Evolutionary conservation across 2,797 vertebrate genomes (phyloP).

Genomic region (Strix occidentalis): DNA sequence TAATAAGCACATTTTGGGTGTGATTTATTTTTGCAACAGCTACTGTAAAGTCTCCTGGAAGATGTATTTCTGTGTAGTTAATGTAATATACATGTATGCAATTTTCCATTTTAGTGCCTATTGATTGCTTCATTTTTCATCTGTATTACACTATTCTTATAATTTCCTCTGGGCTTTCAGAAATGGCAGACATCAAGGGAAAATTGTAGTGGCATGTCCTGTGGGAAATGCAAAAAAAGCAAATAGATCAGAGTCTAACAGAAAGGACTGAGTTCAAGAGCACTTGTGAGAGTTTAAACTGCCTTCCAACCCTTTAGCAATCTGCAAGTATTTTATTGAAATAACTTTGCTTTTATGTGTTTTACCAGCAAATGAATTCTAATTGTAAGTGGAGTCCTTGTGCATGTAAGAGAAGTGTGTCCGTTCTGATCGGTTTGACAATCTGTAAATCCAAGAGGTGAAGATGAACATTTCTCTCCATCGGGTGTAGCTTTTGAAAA

Average conservation of each 20-base stretch:
- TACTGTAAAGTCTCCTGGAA: constrained; percentile 40
- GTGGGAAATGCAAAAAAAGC: constrained; percentile 41
- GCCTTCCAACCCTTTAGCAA: constrained; percentile 23
- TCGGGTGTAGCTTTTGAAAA: not conserved
- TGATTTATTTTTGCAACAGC: constrained; percentile 51
- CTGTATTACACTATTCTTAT: constrained; percentile 47
- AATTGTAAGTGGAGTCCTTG: not conserved
- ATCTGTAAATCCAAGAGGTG: not conserved
- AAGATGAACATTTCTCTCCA: not conserved
- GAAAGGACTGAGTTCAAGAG: constrained; percentile 1
- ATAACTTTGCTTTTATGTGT: constrained; percentile 17
- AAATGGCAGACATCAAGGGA: constrained; percentile 49
- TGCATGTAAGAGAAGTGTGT: not conserved
- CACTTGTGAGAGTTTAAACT: constrained; percentile 29
- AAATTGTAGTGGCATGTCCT: constrained; percentile 10
- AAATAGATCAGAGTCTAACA: not conserved
- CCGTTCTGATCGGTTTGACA: not conserved
- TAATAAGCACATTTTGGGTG: not conserved
- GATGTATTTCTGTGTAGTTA: constrained; percentile 38
- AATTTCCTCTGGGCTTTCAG: constrained; percentile 53
- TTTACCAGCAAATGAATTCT: not conserved
- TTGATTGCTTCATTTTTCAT: constrained; percentile 67
- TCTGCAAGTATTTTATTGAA: constrained; percentile 24
- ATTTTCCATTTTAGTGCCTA: constrained; percentile 58
- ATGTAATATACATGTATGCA: constrained; percentile 54